Conservation (phyloP, 2,797 vertebrate species). For the Gallinago nigripennis region DNA sequence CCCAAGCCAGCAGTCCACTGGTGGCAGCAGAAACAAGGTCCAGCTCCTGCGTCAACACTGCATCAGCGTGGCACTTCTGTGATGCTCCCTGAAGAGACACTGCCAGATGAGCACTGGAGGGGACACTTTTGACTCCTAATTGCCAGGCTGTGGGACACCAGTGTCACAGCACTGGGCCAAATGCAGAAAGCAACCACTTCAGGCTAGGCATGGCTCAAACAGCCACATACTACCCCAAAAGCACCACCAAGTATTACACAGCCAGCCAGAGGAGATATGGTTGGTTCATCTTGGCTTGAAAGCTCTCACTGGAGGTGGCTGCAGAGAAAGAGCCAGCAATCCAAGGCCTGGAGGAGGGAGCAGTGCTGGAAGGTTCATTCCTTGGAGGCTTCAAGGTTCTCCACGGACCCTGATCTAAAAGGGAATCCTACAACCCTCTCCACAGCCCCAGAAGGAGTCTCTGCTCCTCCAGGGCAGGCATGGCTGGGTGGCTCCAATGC, state of each 20-base stretch:
- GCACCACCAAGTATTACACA: background rate
- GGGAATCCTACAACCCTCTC: background rate
- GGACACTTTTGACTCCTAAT: fast-evolving
- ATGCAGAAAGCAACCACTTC: background rate
- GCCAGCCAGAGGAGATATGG: background rate
- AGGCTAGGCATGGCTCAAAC: background rate
- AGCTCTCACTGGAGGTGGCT: background rate
- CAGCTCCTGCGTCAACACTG: background rate
- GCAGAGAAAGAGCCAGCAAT: background rate
- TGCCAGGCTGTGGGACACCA: background rate
- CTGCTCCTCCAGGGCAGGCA: background rate
- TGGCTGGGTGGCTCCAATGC: background rate
- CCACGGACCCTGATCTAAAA: fast-evolving
- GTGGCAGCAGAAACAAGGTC: background rate
- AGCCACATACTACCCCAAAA: background rate
- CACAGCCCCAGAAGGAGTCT: background rate
- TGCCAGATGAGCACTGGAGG: fast-evolving
- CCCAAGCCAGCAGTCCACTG: background rate
- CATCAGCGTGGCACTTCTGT: background rate
- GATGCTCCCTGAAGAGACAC: fast-evolving
- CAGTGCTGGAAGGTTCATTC: background rate
- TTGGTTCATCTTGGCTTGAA: background rate
- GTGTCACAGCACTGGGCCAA: background rate
- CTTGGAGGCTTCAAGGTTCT: background rate
- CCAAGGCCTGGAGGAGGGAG: background rate